Base-by-base conservation (phyloP, 2,888 invertebrate species). In the Drosophila incognita region DNA sequence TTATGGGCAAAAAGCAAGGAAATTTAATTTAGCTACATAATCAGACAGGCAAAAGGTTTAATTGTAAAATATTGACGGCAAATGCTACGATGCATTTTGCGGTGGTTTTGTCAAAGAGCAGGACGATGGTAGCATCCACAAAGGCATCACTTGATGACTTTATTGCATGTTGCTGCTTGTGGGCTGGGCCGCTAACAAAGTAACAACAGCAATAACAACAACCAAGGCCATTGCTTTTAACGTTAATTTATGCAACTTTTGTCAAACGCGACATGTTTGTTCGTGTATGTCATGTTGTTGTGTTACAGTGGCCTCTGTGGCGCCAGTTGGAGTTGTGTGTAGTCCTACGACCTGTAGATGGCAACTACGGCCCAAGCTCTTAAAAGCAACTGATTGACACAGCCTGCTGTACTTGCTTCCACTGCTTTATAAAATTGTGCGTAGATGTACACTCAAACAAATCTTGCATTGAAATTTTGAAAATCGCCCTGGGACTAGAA, bases 221-320 rank as follows among this genome's bases (percentile, higher is more conserved):
- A 73, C 66, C 70, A 76, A 70, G 74, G 69, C 80, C 73, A 79
- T 86, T 75, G 82, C 88, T 87, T 90, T 87, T 87, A 89, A 78
- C 89, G 85, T 79, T 90, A 89, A 90, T 89, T 90, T 89, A 89
- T 89, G 90, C 89, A 87, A 78, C 85, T 82, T 90, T 90, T 83
- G 83, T 82, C 87, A 83, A 90, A 90, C 78, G 87, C 73, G 69
- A 64, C 59, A 56, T 71, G 80, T 74, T 70, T 75, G 78, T 49
- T 68, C 64, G 59, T 76, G 62, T 73, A 54, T 58, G 53, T 73
- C 68, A 62, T 80, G 64, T 64, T 74, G 74, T 60, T 62, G 65
- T 53, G 59, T 40, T 62, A 51, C 60, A 80, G 67, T 51, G 52
- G 80, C 62, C 56, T 31, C 52, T 69, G 69, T 46, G 21, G 18